phyloP scores from a whole-genome alignment of 2,797 vertebrate genomes.

The Phoxinus dragarum region DNA sequence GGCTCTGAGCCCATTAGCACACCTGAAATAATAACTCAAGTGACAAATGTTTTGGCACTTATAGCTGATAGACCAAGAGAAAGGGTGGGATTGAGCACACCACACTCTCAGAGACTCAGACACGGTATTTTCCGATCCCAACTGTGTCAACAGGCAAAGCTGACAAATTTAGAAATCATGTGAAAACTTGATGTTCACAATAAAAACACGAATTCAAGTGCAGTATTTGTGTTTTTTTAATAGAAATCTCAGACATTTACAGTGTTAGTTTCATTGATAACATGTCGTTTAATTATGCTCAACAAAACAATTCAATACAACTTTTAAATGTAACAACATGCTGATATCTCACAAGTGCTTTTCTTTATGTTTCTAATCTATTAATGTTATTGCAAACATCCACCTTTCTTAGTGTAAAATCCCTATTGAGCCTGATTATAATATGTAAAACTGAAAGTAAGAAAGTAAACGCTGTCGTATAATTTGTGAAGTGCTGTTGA shows the following conservation, averaged over 20 bases:
- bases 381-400: neutral
- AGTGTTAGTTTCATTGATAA: neutral
- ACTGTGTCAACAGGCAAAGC: conserved; percentile 67
- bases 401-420: neutral
- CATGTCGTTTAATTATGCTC: neutral
- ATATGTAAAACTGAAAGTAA: neutral
- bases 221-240: conserved; percentile 11
- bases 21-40: conserved; percentile 82
- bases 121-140: conserved; percentile 57
- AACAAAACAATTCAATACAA: neutral
- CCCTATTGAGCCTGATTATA: neutral
- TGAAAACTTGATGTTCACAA: conserved; percentile 64
- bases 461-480: neutral
- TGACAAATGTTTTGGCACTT: conserved; percentile 72
- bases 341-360: neutral
- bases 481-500: neutral
- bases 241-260: conserved; percentile 2
- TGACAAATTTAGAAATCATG: conserved; percentile 66
- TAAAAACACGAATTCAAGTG: neutral
- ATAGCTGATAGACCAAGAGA: conserved; percentile 63
- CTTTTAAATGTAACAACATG: neutral
- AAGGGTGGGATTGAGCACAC: conserved; percentile 42
- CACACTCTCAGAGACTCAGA: conserved; percentile 59
- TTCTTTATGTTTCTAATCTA: neutral
- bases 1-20: conserved; percentile 80